Conservation (phyloP, 1,140 invertebrate genomes). For the Phenacoccus solenopsis region DNA sequence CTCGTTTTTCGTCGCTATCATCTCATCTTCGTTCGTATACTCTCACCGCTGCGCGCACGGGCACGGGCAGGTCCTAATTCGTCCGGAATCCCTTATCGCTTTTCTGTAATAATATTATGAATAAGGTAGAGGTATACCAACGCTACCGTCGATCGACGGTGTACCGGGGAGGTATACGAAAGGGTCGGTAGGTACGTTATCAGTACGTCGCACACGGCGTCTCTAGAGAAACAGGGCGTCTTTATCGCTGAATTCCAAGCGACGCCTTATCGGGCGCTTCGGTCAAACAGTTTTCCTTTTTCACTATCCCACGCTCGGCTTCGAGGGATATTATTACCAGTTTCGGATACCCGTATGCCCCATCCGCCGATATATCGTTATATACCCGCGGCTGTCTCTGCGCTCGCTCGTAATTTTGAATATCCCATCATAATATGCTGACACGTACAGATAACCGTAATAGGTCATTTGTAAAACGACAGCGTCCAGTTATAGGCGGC, state of each 20-base stretch:
- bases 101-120: constrained; percentile 17
- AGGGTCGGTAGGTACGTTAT: constrained; percentile 5
- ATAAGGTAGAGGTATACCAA: constrained; percentile 6
- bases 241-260: constrained; percentile 16
- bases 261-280: constrained; percentile 12
- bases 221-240: constrained; percentile 16
- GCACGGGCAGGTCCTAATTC: constrained; percentile 4
- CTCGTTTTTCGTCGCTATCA: constrained; percentile 14
- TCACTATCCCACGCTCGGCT: neutral
- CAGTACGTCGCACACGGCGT: constrained; percentile 15
- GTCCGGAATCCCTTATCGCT: constrained; percentile 16
- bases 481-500: neutral
- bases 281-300: constrained; percentile 17
- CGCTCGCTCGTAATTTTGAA: constrained; percentile 6
- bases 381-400: neutral
- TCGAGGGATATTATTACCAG: constrained; percentile 9
- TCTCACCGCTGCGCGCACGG: neutral
- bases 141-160: neutral
- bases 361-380: constrained; percentile 8
- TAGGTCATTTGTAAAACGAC: constrained; percentile 11
- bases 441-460: constrained; percentile 16
- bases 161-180: constrained; percentile 1
- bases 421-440: constrained; percentile 10
- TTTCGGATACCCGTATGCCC: constrained; percentile 14
- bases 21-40: constrained; percentile 9